Evolutionary conservation across 2,888 invertebrate species (phyloP).

Genomic region (Drosophila limbata): DNA sequence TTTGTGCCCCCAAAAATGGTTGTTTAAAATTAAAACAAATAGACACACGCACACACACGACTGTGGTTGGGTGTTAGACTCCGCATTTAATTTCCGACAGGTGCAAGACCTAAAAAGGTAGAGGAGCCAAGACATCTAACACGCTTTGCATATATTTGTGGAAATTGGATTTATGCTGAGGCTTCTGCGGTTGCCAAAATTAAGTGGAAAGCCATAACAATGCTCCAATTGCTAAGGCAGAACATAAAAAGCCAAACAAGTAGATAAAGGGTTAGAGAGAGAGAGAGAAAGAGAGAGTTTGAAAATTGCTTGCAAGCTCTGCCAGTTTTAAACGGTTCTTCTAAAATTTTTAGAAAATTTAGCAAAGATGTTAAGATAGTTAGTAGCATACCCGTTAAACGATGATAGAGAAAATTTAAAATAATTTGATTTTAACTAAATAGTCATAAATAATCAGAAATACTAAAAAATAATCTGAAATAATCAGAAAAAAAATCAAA

Average conservation of each 20-base stretch:
- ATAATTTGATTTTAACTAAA: too few species aligned
- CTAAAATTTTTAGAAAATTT: neutral
- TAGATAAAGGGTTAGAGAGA: neutral
- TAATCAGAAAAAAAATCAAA: too few species aligned
- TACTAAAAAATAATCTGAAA: too few species aligned
- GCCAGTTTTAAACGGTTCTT: neutral
- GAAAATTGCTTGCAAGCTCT: neutral
- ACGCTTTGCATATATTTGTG: constrained; percentile 53
- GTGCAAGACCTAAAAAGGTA: constrained; percentile 28
- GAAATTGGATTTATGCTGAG: constrained; percentile 45
- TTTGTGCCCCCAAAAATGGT: constrained; percentile 30
- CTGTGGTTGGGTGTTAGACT: constrained; percentile 9
- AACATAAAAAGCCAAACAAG: neutral
- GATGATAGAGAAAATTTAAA: too few species aligned
- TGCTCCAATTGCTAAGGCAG: constrained; percentile 9
- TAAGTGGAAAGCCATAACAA: constrained; percentile 33
- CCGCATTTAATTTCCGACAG: constrained; percentile 59
- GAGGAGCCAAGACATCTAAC: constrained; percentile 30
- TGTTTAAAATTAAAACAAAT: constrained; percentile 73
- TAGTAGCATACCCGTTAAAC: too few species aligned
- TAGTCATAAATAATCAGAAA: too few species aligned
- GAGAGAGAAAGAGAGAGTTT: constrained; percentile 2
- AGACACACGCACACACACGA: constrained; percentile 38
- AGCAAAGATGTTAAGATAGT: neutral
- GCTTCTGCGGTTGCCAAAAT: constrained; percentile 52